A percentile compares a stretch with the other conserved stretches of the same genome.
Evolutionary conservation across 2,797 vertebrate genomes (phyloP).

Genomic region (Rhinophrynus dorsalis): DNA sequence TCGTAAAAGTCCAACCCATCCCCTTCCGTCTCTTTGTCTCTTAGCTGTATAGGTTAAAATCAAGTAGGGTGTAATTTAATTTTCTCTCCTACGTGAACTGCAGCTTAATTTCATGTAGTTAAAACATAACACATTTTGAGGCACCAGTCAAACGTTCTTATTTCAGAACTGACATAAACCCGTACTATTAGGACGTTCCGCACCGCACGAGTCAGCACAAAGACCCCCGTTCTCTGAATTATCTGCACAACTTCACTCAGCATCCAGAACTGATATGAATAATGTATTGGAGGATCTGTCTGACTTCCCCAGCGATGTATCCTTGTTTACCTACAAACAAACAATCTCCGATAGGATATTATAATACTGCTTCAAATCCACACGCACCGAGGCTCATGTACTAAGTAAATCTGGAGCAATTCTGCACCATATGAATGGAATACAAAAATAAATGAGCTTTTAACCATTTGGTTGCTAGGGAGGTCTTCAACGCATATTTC

Average conservation of each 20-base stretch:
- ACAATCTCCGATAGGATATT: not conserved
- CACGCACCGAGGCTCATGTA: not conserved
- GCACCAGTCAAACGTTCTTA: constrained; percentile 1
- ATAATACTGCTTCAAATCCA: not conserved
- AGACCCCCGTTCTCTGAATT: not conserved
- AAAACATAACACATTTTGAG: not conserved
- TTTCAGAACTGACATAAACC: not conserved
- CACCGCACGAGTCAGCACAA: not conserved
- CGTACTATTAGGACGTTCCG: not conserved
- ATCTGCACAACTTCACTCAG: not conserved
- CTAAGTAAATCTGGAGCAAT: no score
- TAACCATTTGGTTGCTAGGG: no score
- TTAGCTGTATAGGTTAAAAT: not conserved
- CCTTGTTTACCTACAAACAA: not conserved
- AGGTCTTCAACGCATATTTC: no score
- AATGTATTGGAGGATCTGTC: not conserved
- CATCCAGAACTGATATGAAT: not conserved
- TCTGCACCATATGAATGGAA: no score
- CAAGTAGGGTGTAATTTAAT: constrained; percentile 1
- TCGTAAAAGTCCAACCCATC: not conserved
- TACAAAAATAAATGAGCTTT: no score
- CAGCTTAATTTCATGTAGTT: not conserved
- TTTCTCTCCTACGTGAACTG: not conserved
- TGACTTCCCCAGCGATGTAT: not conserved
- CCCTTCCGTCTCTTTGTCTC: not conserved